These are phyloP conservation scores for Eupelmus urozonus DNA, from an alignment of 2,888 invertebrate species.

Conservation along the genomic window DNA sequence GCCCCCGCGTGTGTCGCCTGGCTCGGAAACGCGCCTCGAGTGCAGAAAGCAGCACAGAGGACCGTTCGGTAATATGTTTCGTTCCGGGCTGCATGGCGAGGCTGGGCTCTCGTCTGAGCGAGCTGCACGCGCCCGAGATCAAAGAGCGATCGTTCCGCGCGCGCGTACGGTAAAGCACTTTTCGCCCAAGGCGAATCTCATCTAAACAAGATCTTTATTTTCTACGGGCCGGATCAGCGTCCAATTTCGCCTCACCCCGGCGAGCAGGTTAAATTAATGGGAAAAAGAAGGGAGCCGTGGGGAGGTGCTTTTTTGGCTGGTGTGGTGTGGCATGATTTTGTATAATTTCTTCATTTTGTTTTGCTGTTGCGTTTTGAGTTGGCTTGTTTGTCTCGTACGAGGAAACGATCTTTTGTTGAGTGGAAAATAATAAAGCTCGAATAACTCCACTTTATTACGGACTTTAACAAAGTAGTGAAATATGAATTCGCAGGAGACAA, in stretches of 20 bases:
- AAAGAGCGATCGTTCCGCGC: conserved; percentile 24
- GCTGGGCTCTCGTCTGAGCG: too few species aligned
- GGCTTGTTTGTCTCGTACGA: too few species aligned
- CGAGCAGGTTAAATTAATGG: not conserved
- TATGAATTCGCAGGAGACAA: too few species aligned
- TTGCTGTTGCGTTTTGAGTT: too few species aligned
- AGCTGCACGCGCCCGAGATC: not conserved
- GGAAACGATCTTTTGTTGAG: too few species aligned
- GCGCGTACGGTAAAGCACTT: conserved; percentile 17
- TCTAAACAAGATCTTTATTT: conserved; percentile 34
- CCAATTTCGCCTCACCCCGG: not conserved
- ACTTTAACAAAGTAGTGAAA: too few species aligned
- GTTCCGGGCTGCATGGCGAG: too few species aligned
- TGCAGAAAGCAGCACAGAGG: too few species aligned
- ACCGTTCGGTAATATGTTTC: conserved; percentile 24
- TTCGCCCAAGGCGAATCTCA: conserved; percentile 26
- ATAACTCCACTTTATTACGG: too few species aligned
- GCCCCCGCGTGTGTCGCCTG: not conserved
- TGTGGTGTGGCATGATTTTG: not conserved
- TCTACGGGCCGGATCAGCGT: not conserved
- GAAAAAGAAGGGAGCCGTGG: not conserved
- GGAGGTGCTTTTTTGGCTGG: not conserved
- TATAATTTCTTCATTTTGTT: conserved; percentile 13
- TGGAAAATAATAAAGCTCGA: too few species aligned
- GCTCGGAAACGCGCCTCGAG: too few species aligned